Evolutionary conservation across 2,797 vertebrate genomes (phyloP), one percentile per base, ranked within the genome.

Genomic region (Gila robusta): DNA sequence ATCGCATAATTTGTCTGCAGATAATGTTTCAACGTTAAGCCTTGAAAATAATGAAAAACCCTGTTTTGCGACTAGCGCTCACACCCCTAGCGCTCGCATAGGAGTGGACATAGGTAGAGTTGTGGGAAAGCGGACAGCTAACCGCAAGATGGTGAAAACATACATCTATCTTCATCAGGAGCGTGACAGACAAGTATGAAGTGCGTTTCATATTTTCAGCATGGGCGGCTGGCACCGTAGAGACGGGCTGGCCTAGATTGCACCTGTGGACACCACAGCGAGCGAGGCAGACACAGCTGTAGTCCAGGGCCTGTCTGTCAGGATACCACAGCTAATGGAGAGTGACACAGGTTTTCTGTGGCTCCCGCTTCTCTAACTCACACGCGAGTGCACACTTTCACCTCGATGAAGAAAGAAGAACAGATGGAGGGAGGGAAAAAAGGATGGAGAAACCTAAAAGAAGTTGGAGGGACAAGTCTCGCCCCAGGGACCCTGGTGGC

Each of bases 1-100:
- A 91, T 93, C 92, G 94, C 92, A 94, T 91, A 82, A 93, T 95
- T 94, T 91, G 94, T 94, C 74, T 90, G 92, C 91, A 93, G 91
- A 95, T 94, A 93, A 93, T 94, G 92, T 92, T 89, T 89, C 93
- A 91, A 93, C 93, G 92, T 95, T 96, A 88, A 56, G 89, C 88
- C 79, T 73, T 1, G 59, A 83, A 88, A 79, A 81, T 85, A 41
- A 41, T 8, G 16, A 54, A 77, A 79, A 77, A 39, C 1, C 64
- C 47, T 64, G 10, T 72, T 83, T 81, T 19, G 62, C 52, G 74
- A 81, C 84, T 14, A n/a, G 39, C 44, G 12, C 77, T 49, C 67
- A 69, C 62, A 62, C 77, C 64, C 39, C 67, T 70, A 26, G 35
- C 32, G 32, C 1, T 32, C 32, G 56, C 85, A 78, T 88, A 89